A percentile compares a stretch with the other conserved stretches of the same genome.
Evolutionary conservation across 2,113 vertebrate species (phyloP).

Genomic region (Amblyornis subalaris): DNA sequence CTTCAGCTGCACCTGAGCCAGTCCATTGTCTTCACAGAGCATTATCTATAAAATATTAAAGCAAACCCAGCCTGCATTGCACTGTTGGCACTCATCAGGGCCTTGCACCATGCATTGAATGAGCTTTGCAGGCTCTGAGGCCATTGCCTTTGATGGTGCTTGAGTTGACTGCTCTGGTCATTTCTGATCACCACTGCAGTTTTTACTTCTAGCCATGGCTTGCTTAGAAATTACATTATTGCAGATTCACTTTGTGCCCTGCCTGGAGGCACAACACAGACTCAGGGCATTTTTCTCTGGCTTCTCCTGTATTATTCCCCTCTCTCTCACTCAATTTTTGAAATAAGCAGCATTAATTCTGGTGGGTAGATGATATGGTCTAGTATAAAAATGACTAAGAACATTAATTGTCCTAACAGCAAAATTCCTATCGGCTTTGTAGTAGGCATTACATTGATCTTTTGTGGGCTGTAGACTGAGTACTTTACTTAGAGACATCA

Average conservation of each 20-base stretch:
- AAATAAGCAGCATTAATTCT: background rate
- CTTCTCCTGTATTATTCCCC: background rate
- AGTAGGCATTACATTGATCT: background rate
- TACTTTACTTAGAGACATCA: background rate
- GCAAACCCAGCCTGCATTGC: background rate
- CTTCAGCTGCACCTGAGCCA: background rate
- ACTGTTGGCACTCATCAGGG: background rate
- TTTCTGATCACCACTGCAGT: background rate
- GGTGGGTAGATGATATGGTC: background rate
- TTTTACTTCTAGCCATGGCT: background rate
- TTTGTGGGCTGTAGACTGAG: background rate
- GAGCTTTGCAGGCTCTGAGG: background rate
- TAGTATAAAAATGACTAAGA: background rate
- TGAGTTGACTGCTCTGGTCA: background rate
- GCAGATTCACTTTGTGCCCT: constrained; percentile 11
- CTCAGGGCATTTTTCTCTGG: background rate
- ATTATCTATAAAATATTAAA: background rate
- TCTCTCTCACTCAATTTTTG: background rate
- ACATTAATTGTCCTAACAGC: background rate
- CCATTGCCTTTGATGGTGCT: background rate
- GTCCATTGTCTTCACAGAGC: background rate
- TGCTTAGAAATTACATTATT: constrained; percentile 45
- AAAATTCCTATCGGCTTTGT: background rate
- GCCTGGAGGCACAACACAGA: background rate
- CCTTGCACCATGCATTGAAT: background rate